Conservation (phyloP, 2,797 vertebrate genomes). For the Rhynchotus rufescens region DNA sequence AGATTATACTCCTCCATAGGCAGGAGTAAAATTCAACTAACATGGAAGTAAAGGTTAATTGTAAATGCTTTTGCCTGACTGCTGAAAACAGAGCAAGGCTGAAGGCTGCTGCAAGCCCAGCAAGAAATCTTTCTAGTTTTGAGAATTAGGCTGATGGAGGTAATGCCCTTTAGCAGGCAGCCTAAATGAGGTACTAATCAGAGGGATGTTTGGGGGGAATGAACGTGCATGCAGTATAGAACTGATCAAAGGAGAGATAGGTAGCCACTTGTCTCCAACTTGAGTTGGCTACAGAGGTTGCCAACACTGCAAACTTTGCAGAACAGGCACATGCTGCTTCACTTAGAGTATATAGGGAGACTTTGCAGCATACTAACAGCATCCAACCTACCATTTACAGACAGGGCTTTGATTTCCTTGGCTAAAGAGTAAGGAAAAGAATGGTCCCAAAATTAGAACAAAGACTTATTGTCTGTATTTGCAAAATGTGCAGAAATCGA, state of each 20-base stretch:
- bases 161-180: constrained; percentile 62
- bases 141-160: constrained; percentile 81
- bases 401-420: not conserved
- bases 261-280: not conserved
- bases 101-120: constrained; percentile 79
- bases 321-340: not conserved
- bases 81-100: constrained; percentile 81
- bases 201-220: constrained; percentile 31
- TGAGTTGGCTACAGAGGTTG: not conserved
- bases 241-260: not conserved
- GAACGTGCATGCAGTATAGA: not conserved
- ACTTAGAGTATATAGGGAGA: not conserved
- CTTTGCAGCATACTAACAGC: not conserved
- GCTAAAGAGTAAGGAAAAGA: constrained; percentile 21
- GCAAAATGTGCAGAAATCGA: not conserved
- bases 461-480: constrained; percentile 2
- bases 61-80: constrained; percentile 62
- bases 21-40: constrained; percentile 71
- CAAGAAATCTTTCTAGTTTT: constrained; percentile 75
- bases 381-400: not conserved
- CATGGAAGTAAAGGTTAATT: constrained; percentile 71
- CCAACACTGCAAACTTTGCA: not conserved
- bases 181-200: constrained; percentile 72
- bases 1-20: constrained; percentile 63
- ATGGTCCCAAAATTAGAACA: constrained; percentile 1